These are phyloP conservation scores for Cettia cetti DNA, from an alignment of 2,113 vertebrate species.

Conservation along the genomic window DNA sequence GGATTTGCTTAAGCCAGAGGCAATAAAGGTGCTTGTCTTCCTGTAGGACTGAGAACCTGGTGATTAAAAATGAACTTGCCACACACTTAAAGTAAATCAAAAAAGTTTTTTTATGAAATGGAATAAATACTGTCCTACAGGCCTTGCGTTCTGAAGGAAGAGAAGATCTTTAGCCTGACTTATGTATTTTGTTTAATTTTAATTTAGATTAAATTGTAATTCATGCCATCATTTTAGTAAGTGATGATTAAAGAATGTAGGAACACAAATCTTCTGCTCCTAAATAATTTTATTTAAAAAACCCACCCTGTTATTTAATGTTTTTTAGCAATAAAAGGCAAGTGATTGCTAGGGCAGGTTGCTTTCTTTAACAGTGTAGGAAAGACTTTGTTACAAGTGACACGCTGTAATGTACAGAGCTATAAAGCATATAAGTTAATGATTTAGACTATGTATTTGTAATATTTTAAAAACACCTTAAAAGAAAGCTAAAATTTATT, in stretches of 20 bases:
- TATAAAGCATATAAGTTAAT: not conserved
- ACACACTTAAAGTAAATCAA: not conserved
- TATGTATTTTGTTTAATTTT: not conserved
- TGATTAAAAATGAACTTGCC: not conserved
- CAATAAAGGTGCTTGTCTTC: not conserved
- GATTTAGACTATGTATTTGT: not conserved
- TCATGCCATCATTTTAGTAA: not conserved
- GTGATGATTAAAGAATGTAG: not conserved
- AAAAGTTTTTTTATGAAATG: not conserved
- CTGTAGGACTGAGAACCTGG: not conserved
- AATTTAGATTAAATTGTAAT: not conserved
- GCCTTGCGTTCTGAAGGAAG: not conserved
- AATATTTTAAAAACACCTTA: not conserved
- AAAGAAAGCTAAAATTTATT: not conserved
- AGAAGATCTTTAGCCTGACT: not conserved
- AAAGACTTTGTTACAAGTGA: not conserved
- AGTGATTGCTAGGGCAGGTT: not conserved
- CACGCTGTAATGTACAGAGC: not conserved
- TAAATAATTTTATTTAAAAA: not conserved
- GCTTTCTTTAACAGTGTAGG: not conserved
- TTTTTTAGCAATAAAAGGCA: not conserved
- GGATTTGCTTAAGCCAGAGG: not conserved
- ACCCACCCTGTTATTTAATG: fast-evolving
- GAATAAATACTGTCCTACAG: not conserved
- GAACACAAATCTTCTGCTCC: not conserved